Evolutionary conservation across 1,140 invertebrate species (phyloP).

Genomic region (Musca vetustissima): DNA sequence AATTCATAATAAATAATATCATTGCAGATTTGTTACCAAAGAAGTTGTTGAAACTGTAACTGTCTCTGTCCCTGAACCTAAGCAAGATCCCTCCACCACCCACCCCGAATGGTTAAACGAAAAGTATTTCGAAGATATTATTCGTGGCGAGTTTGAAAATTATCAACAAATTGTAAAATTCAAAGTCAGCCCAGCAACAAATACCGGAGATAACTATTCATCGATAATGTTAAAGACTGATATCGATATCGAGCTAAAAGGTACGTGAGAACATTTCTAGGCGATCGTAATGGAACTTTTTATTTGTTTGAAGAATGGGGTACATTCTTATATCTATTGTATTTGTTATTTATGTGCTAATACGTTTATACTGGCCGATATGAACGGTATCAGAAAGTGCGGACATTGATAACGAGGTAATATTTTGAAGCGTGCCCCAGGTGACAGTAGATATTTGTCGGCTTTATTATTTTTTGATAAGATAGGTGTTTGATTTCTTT

Average conservation of each 20-base stretch:
- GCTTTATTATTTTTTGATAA: no score
- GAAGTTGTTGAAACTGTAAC: no score
- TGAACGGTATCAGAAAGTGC: no score
- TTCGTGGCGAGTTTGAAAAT: constrained; percentile 45
- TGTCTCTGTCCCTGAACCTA: no score
- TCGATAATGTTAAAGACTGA: constrained; percentile 30
- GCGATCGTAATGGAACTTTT: background rate
- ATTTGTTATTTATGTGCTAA: no score
- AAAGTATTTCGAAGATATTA: constrained; percentile 53
- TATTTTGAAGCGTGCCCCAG: no score
- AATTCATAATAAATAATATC: background rate
- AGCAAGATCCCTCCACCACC: background rate
- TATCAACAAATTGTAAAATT: constrained; percentile 44
- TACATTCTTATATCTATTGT: no score
- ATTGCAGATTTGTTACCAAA: background rate
- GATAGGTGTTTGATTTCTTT: no score
- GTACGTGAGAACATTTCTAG: background rate
- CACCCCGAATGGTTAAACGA: constrained; percentile 55
- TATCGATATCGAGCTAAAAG: constrained; percentile 28
- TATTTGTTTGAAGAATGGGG: no score
- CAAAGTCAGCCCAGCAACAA: constrained; percentile 34
- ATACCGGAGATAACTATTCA: constrained; percentile 28
- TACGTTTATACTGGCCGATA: no score
- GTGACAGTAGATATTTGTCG: no score
- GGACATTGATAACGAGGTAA: no score